Conservation (phyloP, 2,888 invertebrate species). For the Diachrysia chrysitis region DNA sequence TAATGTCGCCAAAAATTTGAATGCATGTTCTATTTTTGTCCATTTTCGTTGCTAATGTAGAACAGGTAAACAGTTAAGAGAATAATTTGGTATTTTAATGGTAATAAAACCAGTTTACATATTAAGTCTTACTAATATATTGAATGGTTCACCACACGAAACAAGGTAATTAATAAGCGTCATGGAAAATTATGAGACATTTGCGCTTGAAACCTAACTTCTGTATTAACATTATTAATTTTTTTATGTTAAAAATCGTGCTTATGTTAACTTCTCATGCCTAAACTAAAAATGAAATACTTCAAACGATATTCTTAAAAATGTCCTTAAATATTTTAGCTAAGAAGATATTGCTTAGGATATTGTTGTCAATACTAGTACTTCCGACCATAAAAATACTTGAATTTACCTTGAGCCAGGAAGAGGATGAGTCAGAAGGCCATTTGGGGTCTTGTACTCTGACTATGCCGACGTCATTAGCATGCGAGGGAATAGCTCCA, state of each 20-base stretch:
- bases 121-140: background rate
- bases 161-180: background rate
- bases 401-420: constrained; percentile 89
- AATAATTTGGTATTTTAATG: background rate
- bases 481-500: constrained; percentile 87
- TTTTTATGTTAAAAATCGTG: background rate
- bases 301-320: no score
- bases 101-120: background rate
- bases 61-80: background rate
- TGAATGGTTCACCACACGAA: background rate
- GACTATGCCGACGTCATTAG: constrained; percentile 90
- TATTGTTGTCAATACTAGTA: no score
- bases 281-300: no score
- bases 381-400: background rate
- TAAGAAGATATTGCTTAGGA: no score
- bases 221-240: background rate
- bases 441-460: constrained; percentile 89
- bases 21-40: background rate
- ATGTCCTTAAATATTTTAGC: no score
- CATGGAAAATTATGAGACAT: background rate
- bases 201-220: background rate
- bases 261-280: no score
- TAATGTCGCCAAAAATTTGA: background rate
- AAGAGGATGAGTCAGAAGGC: constrained; percentile 89
- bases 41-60: background rate